phyloP scores from a whole-genome alignment of 2,113 vertebrate genomes.

The Sturnira hondurensis region DNA sequence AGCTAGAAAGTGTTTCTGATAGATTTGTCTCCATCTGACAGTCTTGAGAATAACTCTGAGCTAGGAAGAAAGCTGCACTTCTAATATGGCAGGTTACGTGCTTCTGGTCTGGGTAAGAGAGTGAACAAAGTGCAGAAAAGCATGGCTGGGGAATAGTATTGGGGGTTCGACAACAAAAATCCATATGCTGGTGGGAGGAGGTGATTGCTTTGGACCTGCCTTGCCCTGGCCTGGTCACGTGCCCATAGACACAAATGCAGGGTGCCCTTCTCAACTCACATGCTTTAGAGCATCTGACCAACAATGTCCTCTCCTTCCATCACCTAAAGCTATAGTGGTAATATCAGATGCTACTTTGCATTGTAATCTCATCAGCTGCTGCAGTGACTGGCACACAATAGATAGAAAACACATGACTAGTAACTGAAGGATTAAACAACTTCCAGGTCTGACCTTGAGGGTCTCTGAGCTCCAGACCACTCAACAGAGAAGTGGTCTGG shows the following conservation, averaged over 20 bases:
- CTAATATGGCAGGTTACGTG: not conserved
- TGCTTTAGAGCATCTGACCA: not conserved
- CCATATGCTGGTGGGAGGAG: not conserved
- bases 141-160: too few relatives aligned
- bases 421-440: not conserved
- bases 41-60: not conserved
- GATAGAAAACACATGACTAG: not conserved
- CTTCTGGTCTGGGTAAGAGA: not conserved
- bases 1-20: not conserved
- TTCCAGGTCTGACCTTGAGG: not conserved
- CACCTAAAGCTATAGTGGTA: not conserved
- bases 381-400: not conserved
- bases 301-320: not conserved
- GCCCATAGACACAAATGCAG: not conserved
- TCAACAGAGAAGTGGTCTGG: too few relatives aligned
- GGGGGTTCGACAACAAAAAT: not conserved
- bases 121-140: not conserved
- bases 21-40: not conserved
- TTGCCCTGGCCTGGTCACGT: not conserved
- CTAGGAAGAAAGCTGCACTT: not conserved
- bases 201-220: not conserved
- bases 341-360: too few relatives aligned
- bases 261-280: accelerated
- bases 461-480: not conserved
- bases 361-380: not conserved